Base-by-base conservation (phyloP, 2,113 vertebrate species). In the Zosterops pallidus region DNA sequence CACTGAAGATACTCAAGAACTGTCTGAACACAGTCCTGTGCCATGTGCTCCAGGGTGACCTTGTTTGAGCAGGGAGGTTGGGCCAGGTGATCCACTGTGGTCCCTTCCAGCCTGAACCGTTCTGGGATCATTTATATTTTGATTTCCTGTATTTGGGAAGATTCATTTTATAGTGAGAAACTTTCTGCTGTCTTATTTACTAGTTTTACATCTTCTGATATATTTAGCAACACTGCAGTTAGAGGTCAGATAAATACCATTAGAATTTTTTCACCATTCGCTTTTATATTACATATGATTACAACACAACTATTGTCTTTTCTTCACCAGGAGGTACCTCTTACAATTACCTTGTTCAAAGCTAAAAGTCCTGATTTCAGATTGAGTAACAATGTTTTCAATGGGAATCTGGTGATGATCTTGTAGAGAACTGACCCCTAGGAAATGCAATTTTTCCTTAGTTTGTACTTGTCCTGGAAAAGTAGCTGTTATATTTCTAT, bases 261-360 rank as follows among this genome's bases (percentile, higher is more conserved):
- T 63, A 33, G 67, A 67, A 7, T 91, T 83, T 69, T 92, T 96
- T 87, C 70, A 64, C 72, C 80, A n/a, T 94, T 97, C 55, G 88
- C 33, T 96, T 19, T 75, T 88, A 80, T 83, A 64, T 95, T 90
- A 31, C 1, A 2, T 92, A 42, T 70, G 52, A 39, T 97, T 95
- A 62, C 23, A 47, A 65, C 74, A 92, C 17, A 9, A 12, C 37
- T 63, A 11, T 82, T 87, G 19, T 49, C 68, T 89, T 89, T 86
- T 31, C 37, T 72, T 69, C 67, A 16, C 19, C 35, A 4, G 57
- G 25, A 3, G 2, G 37, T 69, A 26, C 42, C 63, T 82, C 13
- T 83, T 41, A 68, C 29, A 46, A 47, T 80, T 74, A 63, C 50
- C 25, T 84, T 79, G 37, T 53, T 83, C 20, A 72, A 87, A 72